Conservation (phyloP, 2,113 vertebrate species). For the Balaenoptera acutorostrata region DNA sequence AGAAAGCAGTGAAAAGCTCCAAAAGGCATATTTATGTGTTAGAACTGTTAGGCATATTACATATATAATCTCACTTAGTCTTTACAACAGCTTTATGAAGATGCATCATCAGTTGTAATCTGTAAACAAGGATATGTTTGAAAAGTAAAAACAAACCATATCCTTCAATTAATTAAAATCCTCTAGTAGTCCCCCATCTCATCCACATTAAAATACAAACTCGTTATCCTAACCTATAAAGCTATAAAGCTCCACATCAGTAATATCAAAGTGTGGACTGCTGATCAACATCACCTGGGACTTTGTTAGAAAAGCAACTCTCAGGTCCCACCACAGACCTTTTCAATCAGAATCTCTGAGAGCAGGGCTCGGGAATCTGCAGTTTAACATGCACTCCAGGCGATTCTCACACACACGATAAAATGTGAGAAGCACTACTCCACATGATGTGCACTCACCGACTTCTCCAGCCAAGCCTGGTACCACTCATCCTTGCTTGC, state of each 20-base stretch:
- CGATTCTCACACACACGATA: neutral
- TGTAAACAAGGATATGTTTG: neutral
- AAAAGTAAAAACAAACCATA: neutral
- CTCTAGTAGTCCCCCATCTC: neutral
- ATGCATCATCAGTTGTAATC: neutral
- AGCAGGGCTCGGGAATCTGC: neutral
- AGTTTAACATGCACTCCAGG: neutral
- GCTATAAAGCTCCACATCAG: neutral
- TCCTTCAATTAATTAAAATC: neutral
- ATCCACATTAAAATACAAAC: neutral
- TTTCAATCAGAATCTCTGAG: neutral
- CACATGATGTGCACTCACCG: neutral
- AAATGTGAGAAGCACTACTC: neutral
- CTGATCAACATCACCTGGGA: neutral
- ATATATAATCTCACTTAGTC: neutral
- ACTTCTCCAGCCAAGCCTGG: neutral
- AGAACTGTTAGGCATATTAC: neutral
- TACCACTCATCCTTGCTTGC: neutral
- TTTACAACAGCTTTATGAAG: neutral
- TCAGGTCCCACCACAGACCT: neutral
- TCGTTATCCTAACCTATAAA: neutral
- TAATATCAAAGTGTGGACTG: neutral
- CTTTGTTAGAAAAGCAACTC: neutral
- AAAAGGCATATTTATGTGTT: neutral
- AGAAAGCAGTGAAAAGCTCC: neutral